Evolutionary conservation across 2,888 invertebrate species (phyloP).

Genomic region (Apocheima hispidaria): DNA sequence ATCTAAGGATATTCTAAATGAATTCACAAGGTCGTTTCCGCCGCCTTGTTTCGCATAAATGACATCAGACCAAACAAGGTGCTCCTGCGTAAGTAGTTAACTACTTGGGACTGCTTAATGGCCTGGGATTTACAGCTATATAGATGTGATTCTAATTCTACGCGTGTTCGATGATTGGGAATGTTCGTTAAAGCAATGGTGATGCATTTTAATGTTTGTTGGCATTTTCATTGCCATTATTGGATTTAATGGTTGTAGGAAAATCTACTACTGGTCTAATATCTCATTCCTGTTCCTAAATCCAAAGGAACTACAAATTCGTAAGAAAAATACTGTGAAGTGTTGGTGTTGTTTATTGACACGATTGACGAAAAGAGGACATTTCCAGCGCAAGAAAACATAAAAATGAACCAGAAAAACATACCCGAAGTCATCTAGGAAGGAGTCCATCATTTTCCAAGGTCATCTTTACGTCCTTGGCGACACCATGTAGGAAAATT

Average conservation of each 20-base stretch:
- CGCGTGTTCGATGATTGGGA: not conserved
- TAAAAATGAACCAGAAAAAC: too few relatives aligned
- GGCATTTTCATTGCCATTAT: constrained; percentile 1
- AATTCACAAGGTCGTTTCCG: constrained; percentile 48
- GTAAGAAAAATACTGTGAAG: too few relatives aligned
- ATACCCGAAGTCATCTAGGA: too few relatives aligned
- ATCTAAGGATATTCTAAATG: constrained; percentile 38
- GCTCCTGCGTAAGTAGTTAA: constrained; percentile 40
- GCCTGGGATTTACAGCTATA: constrained; percentile 3
- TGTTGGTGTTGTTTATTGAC: too few relatives aligned
- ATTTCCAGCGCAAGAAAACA: too few relatives aligned
- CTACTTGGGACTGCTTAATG: constrained; percentile 34
- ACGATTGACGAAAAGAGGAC: too few relatives aligned
- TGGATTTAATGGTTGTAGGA: not conserved
- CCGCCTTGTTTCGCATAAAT: constrained; percentile 56
- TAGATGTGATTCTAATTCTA: constrained; percentile 11
- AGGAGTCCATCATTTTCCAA: too few relatives aligned
- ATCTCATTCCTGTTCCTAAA: too few relatives aligned
- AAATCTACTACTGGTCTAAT: too few relatives aligned
- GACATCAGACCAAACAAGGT: constrained; percentile 59
- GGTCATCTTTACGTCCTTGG: too few relatives aligned
- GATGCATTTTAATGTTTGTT: constrained; percentile 21
- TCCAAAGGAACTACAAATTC: too few relatives aligned
- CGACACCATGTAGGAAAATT: too few relatives aligned
- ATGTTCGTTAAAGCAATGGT: constrained; percentile 3